Conservation (phyloP, 1,140 invertebrate species). For the Pseudachorutes palmiensis region DNA sequence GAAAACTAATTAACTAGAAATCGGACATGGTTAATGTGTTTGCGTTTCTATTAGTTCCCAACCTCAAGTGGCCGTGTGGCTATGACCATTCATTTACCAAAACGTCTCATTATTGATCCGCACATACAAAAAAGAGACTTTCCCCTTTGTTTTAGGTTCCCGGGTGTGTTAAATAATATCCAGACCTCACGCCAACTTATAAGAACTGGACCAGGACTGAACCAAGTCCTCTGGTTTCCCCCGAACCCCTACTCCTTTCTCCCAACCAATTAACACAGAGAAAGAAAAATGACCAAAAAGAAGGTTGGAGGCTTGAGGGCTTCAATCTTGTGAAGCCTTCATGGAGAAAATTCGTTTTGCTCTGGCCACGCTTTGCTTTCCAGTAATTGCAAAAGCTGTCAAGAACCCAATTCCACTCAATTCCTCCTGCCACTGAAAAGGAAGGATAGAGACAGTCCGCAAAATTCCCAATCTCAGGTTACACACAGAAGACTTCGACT, state of each 20-base stretch:
- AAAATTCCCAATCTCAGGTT: slow-evolving; percentile 12
- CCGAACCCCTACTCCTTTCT: background rate
- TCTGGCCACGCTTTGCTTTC: background rate
- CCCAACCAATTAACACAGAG: slow-evolving; percentile 1
- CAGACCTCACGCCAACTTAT: background rate
- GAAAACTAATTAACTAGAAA: slow-evolving; percentile 12
- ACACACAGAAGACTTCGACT: background rate
- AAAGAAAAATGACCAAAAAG: background rate
- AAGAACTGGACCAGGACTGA: background rate
- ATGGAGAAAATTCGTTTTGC: slow-evolving; percentile 9
- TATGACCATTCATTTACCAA: slow-evolving; percentile 6
- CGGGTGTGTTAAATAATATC: background rate
- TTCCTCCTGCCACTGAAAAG: background rate
- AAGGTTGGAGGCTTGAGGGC: background rate
- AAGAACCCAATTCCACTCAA: slow-evolving; percentile 13
- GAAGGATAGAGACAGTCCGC: background rate
- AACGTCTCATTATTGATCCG: slow-evolving; percentile 12
- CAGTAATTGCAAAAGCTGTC: slow-evolving; percentile 11
- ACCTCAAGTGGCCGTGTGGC: background rate
- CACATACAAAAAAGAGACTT: background rate
- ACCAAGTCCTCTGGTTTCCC: background rate
- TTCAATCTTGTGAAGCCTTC: slow-evolving; percentile 7
- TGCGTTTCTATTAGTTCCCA: background rate
- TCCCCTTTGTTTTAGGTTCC: background rate
- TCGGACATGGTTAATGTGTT: slow-evolving; percentile 12